Conservation (phyloP, 35 echinoderm and acorn worm genomes). For the Patiria miniata region DNA sequence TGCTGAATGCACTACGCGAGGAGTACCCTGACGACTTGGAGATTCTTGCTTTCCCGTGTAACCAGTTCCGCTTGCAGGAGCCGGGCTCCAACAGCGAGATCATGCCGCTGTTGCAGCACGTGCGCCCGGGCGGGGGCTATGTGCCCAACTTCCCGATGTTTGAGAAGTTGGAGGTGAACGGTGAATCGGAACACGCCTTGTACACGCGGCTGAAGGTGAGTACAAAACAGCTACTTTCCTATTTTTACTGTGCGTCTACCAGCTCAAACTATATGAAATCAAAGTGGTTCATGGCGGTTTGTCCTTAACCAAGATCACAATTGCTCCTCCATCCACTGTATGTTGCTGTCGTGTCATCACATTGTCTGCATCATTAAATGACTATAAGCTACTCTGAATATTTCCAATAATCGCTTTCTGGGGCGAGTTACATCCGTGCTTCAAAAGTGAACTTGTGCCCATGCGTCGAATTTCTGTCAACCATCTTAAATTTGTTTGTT, state of each 20-base stretch:
- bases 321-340: not conserved
- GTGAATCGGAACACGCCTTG: constrained; percentile 55
- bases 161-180: constrained; percentile 77
- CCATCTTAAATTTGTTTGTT: not conserved
- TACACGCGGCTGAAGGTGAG: constrained; percentile 73
- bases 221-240: not conserved
- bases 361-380: not conserved
- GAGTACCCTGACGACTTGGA: constrained; percentile 37
- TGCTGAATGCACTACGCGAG: constrained; percentile 23
- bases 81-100: constrained; percentile 65
- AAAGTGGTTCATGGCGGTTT: not conserved
- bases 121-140: constrained; percentile 64
- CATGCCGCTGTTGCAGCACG: constrained; percentile 46
- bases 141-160: constrained; percentile 58
- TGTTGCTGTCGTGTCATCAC: not conserved
- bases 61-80: constrained; percentile 82
- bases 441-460: not conserved
- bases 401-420: not conserved
- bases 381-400: no score
- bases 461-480: not conserved
- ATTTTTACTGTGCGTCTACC: not conserved
- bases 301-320: not conserved
- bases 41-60: constrained; percentile 66
- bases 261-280: not conserved
- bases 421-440: not conserved